These are phyloP conservation scores for Monoplex corrugatus DNA, from an alignment of 2,888 invertebrate species.

Conservation along the genomic window DNA sequence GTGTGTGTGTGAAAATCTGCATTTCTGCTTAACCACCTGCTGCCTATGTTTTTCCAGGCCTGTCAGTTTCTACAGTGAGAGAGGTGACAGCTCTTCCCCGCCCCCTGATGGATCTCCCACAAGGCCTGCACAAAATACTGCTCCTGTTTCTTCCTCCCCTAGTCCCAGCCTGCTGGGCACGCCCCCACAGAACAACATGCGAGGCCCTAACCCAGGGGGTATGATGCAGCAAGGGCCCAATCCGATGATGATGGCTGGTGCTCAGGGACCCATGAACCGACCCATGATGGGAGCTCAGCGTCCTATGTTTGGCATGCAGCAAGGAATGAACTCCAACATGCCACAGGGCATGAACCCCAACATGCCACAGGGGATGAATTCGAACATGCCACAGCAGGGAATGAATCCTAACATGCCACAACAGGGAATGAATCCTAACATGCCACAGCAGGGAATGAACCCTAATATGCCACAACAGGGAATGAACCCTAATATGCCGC, in stretches of 20 bases:
- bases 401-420: slow-evolving; percentile 27
- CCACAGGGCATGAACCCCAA: slow-evolving; percentile 14
- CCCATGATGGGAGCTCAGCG: slow-evolving; percentile 52
- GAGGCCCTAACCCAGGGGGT: slow-evolving; percentile 53
- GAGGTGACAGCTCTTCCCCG: slow-evolving; percentile 46
- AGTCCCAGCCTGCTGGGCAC: slow-evolving; percentile 40
- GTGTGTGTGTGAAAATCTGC: too few relatives aligned
- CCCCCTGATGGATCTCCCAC: slow-evolving; percentile 25
- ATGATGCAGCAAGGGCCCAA: slow-evolving; percentile 46
- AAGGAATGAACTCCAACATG: slow-evolving; percentile 23
- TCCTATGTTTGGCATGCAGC: slow-evolving; percentile 41
- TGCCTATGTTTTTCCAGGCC: slow-evolving; percentile 61
- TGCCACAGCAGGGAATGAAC: slow-evolving; percentile 27
- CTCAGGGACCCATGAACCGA: slow-evolving; percentile 35
- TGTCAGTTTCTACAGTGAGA: slow-evolving; percentile 66
- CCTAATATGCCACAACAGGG: slow-evolving; percentile 2
- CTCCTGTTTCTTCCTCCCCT: background rate
- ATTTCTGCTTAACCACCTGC: too few relatives aligned
- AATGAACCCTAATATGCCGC: slow-evolving; percentile 42
- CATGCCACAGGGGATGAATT: slow-evolving; percentile 16
- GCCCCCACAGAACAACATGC: slow-evolving; percentile 46
- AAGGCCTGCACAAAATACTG: slow-evolving; percentile 42
- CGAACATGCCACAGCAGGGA: slow-evolving; percentile 23
- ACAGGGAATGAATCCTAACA: slow-evolving; percentile 23
- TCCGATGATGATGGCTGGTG: slow-evolving; percentile 43